Evolutionary conservation across 2,888 invertebrate genomes (phyloP).

Genomic region (Drosophila paucipuncta): DNA sequence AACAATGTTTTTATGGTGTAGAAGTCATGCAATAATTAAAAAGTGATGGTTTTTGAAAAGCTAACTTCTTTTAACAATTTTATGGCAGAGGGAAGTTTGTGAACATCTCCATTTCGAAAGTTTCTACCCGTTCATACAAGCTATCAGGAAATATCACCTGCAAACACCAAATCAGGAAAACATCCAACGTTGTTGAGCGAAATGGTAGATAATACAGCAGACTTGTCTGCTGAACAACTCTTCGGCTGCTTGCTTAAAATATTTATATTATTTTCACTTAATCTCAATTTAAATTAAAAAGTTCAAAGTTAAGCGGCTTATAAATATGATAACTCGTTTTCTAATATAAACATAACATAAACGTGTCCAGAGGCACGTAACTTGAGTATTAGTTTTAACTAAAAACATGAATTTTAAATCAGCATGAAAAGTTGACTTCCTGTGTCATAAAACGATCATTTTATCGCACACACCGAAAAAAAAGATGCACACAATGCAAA

Average conservation of each 20-base stretch:
- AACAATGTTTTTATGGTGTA: too few species aligned
- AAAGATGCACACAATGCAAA: constrained; percentile 36
- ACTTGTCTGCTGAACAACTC: not conserved
- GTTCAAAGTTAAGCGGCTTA: constrained; percentile 4
- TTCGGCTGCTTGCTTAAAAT: not conserved
- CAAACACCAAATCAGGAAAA: not conserved
- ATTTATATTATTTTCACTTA: not conserved
- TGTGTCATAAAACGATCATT: constrained; percentile 30
- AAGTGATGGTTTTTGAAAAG: not conserved
- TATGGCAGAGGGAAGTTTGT: not conserved
- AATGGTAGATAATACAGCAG: not conserved
- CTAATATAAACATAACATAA: not conserved
- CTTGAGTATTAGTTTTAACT: not conserved
- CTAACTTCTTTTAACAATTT: not conserved
- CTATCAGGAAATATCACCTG: too few species aligned
- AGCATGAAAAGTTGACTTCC: constrained; percentile 29
- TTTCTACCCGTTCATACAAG: not conserved
- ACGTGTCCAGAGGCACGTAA: not conserved
- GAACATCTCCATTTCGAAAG: not conserved
- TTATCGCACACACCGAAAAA: constrained; percentile 1
- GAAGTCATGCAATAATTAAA: not conserved
- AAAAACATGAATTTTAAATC: constrained; percentile 12
- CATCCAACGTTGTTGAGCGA: not conserved
- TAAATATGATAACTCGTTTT: not conserved
- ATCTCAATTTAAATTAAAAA: constrained; percentile 2